phyloP scores from a whole-genome alignment of 2,113 vertebrate genomes.

The Pterophyllum scalare region DNA sequence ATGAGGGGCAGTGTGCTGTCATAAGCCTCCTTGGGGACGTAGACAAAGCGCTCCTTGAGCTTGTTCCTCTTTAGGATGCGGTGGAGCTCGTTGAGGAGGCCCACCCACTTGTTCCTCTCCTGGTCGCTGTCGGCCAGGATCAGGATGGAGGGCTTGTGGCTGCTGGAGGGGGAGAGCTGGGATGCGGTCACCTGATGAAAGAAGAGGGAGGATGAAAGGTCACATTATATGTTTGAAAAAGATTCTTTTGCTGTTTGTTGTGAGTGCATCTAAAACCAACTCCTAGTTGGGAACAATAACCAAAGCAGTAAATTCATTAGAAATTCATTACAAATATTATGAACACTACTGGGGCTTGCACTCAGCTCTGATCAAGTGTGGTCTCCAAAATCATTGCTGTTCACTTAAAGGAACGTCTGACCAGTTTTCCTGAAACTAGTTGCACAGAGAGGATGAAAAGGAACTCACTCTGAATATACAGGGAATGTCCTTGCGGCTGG shows the following conservation, averaged over 20 bases:
- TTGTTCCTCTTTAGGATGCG: constrained; percentile 98
- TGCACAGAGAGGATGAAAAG: neutral
- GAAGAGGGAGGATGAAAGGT: neutral
- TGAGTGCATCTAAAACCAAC: neutral
- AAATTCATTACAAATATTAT: neutral
- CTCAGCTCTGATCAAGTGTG: neutral
- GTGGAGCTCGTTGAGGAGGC: constrained; percentile 92
- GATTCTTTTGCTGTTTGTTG: neutral
- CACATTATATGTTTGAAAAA: neutral
- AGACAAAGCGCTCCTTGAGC: constrained; percentile 96
- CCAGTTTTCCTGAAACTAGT: neutral
- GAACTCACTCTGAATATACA: constrained; percentile 96
- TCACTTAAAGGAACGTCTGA: too few species aligned
- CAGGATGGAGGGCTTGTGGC: constrained; percentile 93
- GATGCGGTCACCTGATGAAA: constrained; percentile 91
- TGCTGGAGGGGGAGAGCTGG: constrained; percentile 90
- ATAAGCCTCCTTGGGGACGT: constrained; percentile 96
- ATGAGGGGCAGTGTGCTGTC: constrained; percentile 98
- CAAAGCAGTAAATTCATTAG: neutral
- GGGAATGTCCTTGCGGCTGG: constrained; percentile 95
- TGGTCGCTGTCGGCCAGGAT: constrained; percentile 95
- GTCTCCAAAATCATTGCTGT: neutral
- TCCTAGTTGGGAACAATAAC: neutral
- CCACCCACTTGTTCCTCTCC: constrained; percentile 96
- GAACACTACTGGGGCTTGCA: too few species aligned